These are phyloP conservation scores for Leptinotarsa undecemlineata DNA, from an alignment of 1,140 invertebrate species.

Conservation along the genomic window DNA sequence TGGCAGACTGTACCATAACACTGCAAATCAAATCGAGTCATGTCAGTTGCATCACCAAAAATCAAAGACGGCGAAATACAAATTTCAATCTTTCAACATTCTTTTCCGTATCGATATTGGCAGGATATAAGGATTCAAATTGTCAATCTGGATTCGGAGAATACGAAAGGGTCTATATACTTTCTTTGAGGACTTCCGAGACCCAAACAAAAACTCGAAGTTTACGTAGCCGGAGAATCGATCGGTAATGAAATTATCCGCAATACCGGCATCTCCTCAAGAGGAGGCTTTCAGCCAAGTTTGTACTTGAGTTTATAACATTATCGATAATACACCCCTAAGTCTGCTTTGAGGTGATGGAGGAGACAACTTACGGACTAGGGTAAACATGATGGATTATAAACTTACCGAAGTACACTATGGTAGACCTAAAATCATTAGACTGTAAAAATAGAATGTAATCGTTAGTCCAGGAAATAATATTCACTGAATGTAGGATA, in stretches of 20 bases:
- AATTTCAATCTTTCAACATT: constrained; percentile 4
- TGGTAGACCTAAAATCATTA: constrained; percentile 14
- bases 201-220: constrained; percentile 27
- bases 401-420: constrained; percentile 14
- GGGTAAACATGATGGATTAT: constrained; percentile 29
- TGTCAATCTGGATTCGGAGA: constrained; percentile 38
- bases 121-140: constrained; percentile 38
- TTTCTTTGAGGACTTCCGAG: constrained; percentile 27
- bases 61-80: background rate
- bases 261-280: constrained; percentile 42
- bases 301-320: constrained; percentile 47
- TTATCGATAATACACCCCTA: constrained; percentile 47
- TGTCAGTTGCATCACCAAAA: background rate
- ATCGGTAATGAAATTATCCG: constrained; percentile 47
- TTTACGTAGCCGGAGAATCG: constrained; percentile 31
- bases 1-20: too few relatives aligned
- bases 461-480: background rate
- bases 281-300: constrained; percentile 49
- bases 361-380: constrained; percentile 36
- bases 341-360: constrained; percentile 37
- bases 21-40: background rate
- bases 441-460: background rate
- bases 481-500: too few relatives aligned
- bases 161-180: constrained; percentile 15
- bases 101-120: constrained; percentile 2